A percentile compares a stretch with the other conserved stretches of the same genome.
phyloP scores from a whole-genome alignment of 2,888 invertebrate species.

The Apoderus coryli region DNA sequence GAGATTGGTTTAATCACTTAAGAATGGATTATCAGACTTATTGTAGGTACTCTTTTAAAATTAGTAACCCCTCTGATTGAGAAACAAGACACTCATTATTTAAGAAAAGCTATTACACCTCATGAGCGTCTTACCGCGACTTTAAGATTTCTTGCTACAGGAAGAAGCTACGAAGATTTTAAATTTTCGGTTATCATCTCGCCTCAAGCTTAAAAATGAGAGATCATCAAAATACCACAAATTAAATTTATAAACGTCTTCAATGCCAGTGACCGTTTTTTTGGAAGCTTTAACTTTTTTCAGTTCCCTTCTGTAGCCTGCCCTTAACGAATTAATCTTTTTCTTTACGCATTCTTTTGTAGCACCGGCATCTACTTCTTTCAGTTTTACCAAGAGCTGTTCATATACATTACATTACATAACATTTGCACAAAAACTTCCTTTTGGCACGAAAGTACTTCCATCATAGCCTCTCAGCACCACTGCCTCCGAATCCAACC shows the following conservation, averaged over 20 bases:
- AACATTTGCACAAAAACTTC: no score
- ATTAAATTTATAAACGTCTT: constrained; percentile 10
- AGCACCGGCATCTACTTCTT: constrained; percentile 8
- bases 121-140: no score
- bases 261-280: constrained; percentile 8
- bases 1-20: no score
- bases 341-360: constrained; percentile 12
- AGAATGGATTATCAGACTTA: no score
- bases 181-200: no score
- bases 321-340: constrained; percentile 12
- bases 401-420: constrained; percentile 11
- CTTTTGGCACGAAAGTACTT: constrained; percentile 5
- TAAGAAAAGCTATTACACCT: no score
- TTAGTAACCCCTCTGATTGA: no score
- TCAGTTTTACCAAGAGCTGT: constrained; percentile 9
- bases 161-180: no score
- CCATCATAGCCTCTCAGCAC: constrained; percentile 6
- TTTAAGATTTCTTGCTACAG: no score
- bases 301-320: constrained; percentile 10
- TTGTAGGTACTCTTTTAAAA: no score
- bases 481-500: constrained; percentile 1
- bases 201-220: constrained; percentile 10
- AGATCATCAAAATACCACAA: constrained; percentile 12
- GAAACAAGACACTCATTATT: no score
- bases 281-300: constrained; percentile 11